A percentile compares a stretch with the other conserved stretches of the same genome.
These are phyloP conservation scores for Heliothis subflexa DNA, from an alignment of 1,140 invertebrate species.

Conservation along the genomic window DNA sequence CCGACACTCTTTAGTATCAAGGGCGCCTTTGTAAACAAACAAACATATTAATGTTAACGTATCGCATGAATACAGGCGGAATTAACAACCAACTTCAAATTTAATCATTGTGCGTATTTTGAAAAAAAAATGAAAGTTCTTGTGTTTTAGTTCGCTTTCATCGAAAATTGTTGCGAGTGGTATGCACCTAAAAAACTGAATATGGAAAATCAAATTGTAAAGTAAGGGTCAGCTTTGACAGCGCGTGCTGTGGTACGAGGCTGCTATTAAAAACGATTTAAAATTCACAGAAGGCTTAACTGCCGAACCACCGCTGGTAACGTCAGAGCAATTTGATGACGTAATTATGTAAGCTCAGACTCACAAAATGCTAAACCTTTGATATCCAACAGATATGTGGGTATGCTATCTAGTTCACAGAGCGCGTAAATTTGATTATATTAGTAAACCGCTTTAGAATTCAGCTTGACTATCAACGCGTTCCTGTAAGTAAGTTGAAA, in stretches of 20 bases:
- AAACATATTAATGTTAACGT: conserved; percentile 82
- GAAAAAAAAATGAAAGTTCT: conserved; percentile 56
- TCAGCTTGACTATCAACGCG: background rate
- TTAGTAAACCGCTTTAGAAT: conserved; percentile 6
- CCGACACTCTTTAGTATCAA: conserved; percentile 78
- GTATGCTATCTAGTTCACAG: conserved; percentile 7
- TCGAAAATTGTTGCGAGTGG: conserved; percentile 20
- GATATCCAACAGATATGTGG: conserved; percentile 53
- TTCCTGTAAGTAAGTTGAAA: no score
- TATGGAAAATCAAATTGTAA: conserved; percentile 71
- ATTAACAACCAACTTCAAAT: conserved; percentile 73
- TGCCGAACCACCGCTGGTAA: conserved; percentile 64
- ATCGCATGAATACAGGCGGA: conserved; percentile 74
- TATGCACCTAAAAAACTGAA: conserved; percentile 36
- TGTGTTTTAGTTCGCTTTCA: conserved; percentile 29
- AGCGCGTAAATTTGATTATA: background rate
- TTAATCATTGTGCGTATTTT: conserved; percentile 72
- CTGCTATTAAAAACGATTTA: conserved; percentile 83
- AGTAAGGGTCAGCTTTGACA: conserved; percentile 68
- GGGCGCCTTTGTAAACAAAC: conserved; percentile 80
- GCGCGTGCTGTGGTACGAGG: conserved; percentile 57
- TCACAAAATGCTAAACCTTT: conserved; percentile 66
- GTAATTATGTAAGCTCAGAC: conserved; percentile 73
- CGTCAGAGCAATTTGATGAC: conserved; percentile 75
- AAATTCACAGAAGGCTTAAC: conserved; percentile 83